Percentiles rank a stretch among this genome's conserved stretches.
Conservation (phyloP, 2,113 vertebrate species). For the Microcebus griseorufus region DNA sequence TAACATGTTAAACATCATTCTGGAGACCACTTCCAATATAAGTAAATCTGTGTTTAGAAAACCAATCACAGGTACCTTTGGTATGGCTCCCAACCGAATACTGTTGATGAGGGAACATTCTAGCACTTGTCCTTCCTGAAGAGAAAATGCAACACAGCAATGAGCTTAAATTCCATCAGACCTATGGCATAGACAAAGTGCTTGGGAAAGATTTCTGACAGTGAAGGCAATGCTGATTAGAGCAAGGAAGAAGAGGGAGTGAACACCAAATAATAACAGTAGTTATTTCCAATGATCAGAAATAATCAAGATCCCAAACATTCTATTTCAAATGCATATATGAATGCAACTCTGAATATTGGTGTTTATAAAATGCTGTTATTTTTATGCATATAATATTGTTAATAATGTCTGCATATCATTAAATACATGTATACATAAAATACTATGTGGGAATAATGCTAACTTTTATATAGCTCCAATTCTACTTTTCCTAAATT, state of each 20-base stretch:
- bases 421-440: neutral
- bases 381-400: neutral
- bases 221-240: neutral
- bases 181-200: neutral
- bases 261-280: constrained; percentile 10
- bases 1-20: neutral
- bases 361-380: neutral
- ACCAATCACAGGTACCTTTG: constrained; percentile 88
- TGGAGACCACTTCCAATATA: neutral
- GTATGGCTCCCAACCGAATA: constrained; percentile 91
- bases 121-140: constrained; percentile 97
- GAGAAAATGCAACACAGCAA: constrained; percentile 40
- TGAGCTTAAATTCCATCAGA: constrained; percentile 56
- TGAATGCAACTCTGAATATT: neutral
- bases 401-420: neutral
- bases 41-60: constrained; percentile 41
- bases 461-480: neutral
- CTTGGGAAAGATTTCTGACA: neutral
- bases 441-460: neutral
- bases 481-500: neutral
- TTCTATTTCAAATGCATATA: neutral
- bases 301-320: constrained; percentile 3
- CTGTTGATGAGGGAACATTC: constrained; percentile 99
- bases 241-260: neutral
- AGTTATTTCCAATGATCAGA: neutral